Base-by-base conservation (phyloP, 2,797 vertebrate genomes). In the Dermochelys coriacea region DNA sequence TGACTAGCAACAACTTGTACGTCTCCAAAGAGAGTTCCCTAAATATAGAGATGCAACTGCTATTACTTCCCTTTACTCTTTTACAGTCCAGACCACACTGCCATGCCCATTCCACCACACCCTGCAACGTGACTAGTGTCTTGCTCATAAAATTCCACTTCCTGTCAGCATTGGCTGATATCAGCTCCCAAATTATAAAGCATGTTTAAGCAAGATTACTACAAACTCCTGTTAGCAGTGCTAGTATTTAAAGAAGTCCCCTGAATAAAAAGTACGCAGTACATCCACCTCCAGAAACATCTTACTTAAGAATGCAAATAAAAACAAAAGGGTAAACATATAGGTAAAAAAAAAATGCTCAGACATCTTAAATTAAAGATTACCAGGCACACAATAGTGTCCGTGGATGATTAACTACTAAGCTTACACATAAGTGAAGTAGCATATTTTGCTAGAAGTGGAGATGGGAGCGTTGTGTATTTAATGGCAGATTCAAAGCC, bases 121-220 rank as follows among this genome's bases (percentile, higher is more conserved):
- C 94, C 94, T 94, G 54, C 45, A 50, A 61, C 91, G 31, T 88
- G 91, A 80, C 71, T n/a, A 84, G 80, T 34, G 88, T 93, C 95
- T 71, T 85, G 90, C 82, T 96, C 96, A 91, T 90, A 96, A 29
- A 55, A 83, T 84, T 94, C 87, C 47, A n/a, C n/a, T 95, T 98
- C 96, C 98, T 93, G 94, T 71, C 84, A 95, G 95, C 79, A 14
- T 0, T 3, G 87, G 83, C 79, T 68, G 85, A 78, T 57, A 80
- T 27, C 59, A 89, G 68, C 50, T 93, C 91, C 82, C 95, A 91
- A 87, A 7, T 91, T 51, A 91, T 49, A 82, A 89, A 93, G 93
- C 50, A 15, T 1, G 55, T 87, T 34, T 81, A 82, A 68, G 49
- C 61, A 54, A 95, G 87, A 82, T 88, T 80, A 51, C 78, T 91